A percentile compares a stretch with the other conserved stretches of the same genome.
phyloP scores from a whole-genome alignment of 2,888 invertebrate genomes.

The Aporophyla lueneburgensis region DNA sequence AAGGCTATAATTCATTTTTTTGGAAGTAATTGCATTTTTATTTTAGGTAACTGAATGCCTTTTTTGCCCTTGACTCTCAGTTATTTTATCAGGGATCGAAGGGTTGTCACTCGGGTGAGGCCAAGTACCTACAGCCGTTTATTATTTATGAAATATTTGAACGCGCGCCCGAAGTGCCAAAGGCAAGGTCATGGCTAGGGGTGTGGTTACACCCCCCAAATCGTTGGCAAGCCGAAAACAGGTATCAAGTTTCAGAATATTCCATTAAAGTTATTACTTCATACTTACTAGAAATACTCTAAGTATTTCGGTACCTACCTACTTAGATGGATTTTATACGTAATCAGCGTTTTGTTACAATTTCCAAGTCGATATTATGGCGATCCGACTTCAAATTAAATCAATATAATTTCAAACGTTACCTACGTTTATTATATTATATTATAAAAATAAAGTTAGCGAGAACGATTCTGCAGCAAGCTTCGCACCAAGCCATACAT shows the following conservation, averaged over 20 bases:
- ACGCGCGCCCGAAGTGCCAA: slow-evolving; percentile 35
- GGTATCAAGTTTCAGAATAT: slow-evolving; percentile 53
- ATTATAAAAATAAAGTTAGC: background rate
- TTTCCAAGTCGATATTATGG: background rate
- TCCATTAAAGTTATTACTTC: slow-evolving; percentile 46
- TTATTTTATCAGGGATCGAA: slow-evolving; percentile 25
- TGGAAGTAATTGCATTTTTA: background rate
- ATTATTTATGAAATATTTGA: slow-evolving; percentile 55
- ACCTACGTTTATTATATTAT: too few species aligned
- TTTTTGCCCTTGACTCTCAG: background rate
- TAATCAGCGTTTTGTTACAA: background rate
- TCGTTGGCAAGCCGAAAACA: slow-evolving; percentile 36
- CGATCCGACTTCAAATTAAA: background rate
- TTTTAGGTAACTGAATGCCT: too few species aligned
- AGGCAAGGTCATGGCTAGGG: slow-evolving; percentile 51
- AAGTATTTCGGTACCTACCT: background rate
- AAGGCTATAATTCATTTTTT: background rate
- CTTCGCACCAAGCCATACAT: slow-evolving; percentile 12
- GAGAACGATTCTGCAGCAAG: background rate
- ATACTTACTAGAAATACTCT: slow-evolving; percentile 2
- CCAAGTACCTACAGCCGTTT: slow-evolving; percentile 18
- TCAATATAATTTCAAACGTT: background rate
- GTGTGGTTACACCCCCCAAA: slow-evolving; percentile 39
- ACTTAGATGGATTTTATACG: background rate
- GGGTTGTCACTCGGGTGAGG: slow-evolving; percentile 2